Evolutionary conservation across 2,888 invertebrate genomes (phyloP).

Genomic region (Thymelicus lineola): DNA sequence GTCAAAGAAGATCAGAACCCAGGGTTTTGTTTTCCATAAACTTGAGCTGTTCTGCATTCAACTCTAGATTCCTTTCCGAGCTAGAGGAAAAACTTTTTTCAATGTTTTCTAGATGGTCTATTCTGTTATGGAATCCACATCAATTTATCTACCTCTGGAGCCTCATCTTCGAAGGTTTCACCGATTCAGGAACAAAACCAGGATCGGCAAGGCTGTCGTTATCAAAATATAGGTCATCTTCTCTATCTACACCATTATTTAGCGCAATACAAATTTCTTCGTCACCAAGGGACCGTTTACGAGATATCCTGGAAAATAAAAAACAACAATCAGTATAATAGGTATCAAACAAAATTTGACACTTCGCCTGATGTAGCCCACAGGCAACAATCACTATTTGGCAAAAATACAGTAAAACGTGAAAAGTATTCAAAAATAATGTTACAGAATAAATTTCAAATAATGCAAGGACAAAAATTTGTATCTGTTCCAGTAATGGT

Average conservation of each 20-base stretch:
- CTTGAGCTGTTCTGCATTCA: conserved; percentile 39
- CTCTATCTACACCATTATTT: conserved; percentile 37
- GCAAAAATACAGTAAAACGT: no score
- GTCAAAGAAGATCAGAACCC: no score
- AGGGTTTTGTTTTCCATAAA: no score
- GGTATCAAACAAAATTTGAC: no score
- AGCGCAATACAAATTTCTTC: conserved; percentile 18
- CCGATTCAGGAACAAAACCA: conserved; percentile 35
- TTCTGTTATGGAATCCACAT: conserved; percentile 34
- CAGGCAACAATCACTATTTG: no score
- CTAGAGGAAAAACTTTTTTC: conserved; percentile 27
- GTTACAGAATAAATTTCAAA: no score
- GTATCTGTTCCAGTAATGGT: no score
- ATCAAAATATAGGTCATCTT: conserved; percentile 41
- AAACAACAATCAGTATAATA: conserved; percentile 11
- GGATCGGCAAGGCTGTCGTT: conserved; percentile 42
- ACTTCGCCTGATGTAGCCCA: no score
- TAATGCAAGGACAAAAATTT: no score
- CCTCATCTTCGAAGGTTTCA: conserved; percentile 32
- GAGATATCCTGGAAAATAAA: conserved; percentile 17
- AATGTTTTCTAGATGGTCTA: conserved; percentile 16
- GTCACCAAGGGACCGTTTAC: conserved; percentile 26
- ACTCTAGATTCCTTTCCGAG: conserved; percentile 36
- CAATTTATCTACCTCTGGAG: conserved; percentile 24
- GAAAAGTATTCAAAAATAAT: no score